Base-by-base conservation (phyloP, 2,113 vertebrate genomes). In the Thermophis baileyi region DNA sequence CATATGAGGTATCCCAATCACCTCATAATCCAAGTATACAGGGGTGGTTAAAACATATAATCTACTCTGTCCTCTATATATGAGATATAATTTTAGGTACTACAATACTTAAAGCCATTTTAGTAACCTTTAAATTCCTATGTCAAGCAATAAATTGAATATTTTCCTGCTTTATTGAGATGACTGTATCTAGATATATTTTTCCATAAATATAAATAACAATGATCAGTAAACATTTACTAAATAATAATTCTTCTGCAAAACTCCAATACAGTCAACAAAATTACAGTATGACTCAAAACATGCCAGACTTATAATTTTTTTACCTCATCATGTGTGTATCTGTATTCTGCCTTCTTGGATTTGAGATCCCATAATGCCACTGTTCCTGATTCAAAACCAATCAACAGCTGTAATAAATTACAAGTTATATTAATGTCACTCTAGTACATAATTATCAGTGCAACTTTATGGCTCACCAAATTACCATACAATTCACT, bases 341-440 rank as follows among this genome's bases (percentile, higher is more conserved):
- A 99, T 98, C 99, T 99, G 97, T 98, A 99, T 97, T 99, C 99
- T 0, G 98, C 99, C 96, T 99, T 99, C 98, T 99, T 99, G 96
- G 98, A 99, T 97, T 99, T 99, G 96, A 99, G 98, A 97, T 99
- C 99, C 99, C 99, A 99, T 95, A 99, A 97, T 87, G 98, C 99
- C 95, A 99, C 98, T 53, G 98, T 99, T 96, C 99, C 99, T 95
- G 98, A 98, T 97, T 99, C 99, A 97, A 98, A 99, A 97, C 99
- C 99, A 98, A 99, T 99, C 97, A 99, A 98, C 94, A 99, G 99
- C 99, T 99, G 97, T 90, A 98, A 97, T 97, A 89, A 96, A 93
- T 88, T 94, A 97, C 93, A 94, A 91, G 35, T 96, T 90, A 90
- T 0, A 16, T 95, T 1, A 93, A 4, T 0, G 89, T 95, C 94